phyloP scores from a whole-genome alignment of 2,888 invertebrate species.

The Synergus laeviventris region DNA sequence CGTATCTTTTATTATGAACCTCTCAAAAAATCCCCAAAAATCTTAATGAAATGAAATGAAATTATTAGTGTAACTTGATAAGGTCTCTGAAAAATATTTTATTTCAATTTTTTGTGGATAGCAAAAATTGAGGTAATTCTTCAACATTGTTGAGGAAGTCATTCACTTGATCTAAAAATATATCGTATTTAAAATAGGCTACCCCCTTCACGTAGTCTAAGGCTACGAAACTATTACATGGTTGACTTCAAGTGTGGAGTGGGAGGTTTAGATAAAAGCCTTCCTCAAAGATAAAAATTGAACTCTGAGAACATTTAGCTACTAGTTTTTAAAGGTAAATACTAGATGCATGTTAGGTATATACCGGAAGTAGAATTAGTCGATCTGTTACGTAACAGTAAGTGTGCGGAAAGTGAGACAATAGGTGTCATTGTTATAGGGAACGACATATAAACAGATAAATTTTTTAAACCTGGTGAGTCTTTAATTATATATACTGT shows the following conservation, averaged over 20 bases:
- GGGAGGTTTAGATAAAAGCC: neutral
- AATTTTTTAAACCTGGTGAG: neutral
- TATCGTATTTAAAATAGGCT: too few relatives aligned
- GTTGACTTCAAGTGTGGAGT: neutral
- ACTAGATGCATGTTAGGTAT: neutral
- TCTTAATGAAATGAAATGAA: too few relatives aligned
- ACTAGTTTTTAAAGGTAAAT: neutral
- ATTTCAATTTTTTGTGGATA: too few relatives aligned
- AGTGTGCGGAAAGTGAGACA: neutral
- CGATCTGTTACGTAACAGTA: neutral
- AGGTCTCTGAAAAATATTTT: too few relatives aligned
- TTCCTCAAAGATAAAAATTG: neutral
- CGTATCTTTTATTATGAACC: neutral
- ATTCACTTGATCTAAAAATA: too few relatives aligned
- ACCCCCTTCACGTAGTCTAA: neutral
- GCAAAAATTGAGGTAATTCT: too few relatives aligned
- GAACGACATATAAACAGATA: neutral
- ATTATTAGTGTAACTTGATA: too few relatives aligned
- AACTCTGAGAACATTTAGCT: neutral
- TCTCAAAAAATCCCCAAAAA: neutral
- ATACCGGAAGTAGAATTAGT: neutral
- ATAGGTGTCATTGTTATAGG: neutral
- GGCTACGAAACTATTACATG: neutral
- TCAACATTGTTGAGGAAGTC: neutral
- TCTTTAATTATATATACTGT: neutral